A percentile compares a stretch with the other conserved stretches of the same genome.
Evolutionary conservation across 2,113 vertebrate genomes (phyloP).

Genomic region (Sterrhoptilus dennistouni): DNA sequence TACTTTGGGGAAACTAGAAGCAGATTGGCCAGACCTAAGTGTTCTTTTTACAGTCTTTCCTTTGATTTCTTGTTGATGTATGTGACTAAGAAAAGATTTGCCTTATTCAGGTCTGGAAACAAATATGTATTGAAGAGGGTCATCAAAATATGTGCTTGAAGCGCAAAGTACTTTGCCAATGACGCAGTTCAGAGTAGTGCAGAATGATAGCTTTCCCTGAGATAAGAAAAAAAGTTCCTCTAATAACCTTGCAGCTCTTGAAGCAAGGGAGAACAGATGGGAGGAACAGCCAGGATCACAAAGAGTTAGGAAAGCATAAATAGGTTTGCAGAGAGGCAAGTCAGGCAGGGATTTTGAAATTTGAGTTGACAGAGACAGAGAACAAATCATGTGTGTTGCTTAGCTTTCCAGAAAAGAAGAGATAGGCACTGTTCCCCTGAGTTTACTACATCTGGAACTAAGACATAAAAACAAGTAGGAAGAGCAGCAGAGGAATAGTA

Average conservation of each 20-base stretch:
- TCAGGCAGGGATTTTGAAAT: background rate
- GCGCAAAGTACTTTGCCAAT: background rate
- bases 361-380: background rate
- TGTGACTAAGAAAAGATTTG: background rate
- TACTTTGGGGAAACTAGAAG: background rate
- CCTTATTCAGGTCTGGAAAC: background rate
- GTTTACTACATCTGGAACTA: background rate
- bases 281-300: background rate
- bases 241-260: background rate
- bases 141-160: background rate
- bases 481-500: background rate
- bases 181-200: background rate
- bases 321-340: background rate
- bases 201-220: background rate
- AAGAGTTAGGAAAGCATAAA: background rate
- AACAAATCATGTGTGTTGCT: background rate
- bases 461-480: background rate
- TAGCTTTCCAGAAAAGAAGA: background rate
- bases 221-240: background rate
- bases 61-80: background rate
- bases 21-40: background rate
- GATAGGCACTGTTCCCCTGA: background rate
- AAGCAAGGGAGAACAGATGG: background rate
- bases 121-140: background rate
- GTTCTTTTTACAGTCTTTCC: background rate